Evolutionary conservation across 2,888 invertebrate genomes (phyloP).

Genomic region (Lacanobia wlatinum): DNA sequence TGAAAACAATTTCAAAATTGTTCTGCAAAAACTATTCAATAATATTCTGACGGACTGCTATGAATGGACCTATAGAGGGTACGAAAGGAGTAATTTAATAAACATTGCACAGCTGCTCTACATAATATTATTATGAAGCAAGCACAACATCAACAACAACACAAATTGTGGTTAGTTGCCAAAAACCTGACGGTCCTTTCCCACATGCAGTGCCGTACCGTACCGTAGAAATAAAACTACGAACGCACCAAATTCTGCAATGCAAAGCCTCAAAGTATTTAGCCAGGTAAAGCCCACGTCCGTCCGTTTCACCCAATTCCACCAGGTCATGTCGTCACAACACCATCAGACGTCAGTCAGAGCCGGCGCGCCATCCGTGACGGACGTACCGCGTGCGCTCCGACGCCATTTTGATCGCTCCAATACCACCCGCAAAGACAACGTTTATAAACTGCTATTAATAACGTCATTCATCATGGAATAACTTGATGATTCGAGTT

Average conservation of each 20-base stretch:
- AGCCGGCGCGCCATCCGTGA: conserved; percentile 57
- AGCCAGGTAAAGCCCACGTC: conserved; percentile 54
- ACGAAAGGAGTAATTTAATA: conserved; percentile 7
- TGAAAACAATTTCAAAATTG: background rate
- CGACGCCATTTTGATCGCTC: conserved; percentile 47
- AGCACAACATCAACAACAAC: conserved; percentile 12
- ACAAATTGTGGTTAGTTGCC: background rate
- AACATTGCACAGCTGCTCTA: conserved; percentile 32
- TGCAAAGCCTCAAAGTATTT: conserved; percentile 28
- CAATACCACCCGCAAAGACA: conserved; percentile 77
- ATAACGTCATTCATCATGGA: conserved; percentile 74
- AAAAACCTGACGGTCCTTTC: conserved; percentile 1
- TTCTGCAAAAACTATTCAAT: conserved; percentile 1
- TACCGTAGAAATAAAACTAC: conserved; percentile 15
- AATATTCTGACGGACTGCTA: conserved; percentile 3
- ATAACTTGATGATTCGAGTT: conserved; percentile 47
- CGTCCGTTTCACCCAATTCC: conserved; percentile 66
- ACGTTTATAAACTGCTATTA: conserved; percentile 72
- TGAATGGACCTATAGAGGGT: background rate
- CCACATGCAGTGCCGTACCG: background rate
- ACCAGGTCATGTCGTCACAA: conserved; percentile 55
- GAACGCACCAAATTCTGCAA: background rate
- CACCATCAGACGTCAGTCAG: conserved; percentile 55
- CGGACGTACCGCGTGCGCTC: conserved; percentile 64
- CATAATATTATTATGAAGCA: conserved; percentile 41